A percentile compares a stretch with the other conserved stretches of the same genome.
Evolutionary conservation across 2,797 vertebrate species (phyloP).

Genomic region (Sebastes nivosus): DNA sequence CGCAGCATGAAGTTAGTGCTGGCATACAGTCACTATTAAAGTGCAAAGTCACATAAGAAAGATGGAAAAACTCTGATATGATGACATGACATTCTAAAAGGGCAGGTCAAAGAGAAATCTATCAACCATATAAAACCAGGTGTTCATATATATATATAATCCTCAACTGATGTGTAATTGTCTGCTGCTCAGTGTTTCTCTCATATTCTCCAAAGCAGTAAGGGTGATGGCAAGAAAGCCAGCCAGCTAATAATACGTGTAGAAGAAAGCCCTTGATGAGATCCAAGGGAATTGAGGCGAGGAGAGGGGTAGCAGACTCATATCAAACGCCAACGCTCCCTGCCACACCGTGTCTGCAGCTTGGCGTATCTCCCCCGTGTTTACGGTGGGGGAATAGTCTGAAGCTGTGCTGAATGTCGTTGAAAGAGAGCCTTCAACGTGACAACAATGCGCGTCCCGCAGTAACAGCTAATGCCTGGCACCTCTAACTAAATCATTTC

Average conservation of each 20-base stretch:
- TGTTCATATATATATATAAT: neutral
- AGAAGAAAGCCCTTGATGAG: slow-evolving; percentile 68
- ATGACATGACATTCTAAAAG: neutral
- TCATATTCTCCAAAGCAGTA: slow-evolving; percentile 14
- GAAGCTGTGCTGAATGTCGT: slow-evolving; percentile 51
- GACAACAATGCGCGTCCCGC: slow-evolving; percentile 62
- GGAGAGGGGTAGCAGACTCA: slow-evolving; percentile 44
- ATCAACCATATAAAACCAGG: neutral
- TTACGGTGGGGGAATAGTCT: slow-evolving; percentile 58
- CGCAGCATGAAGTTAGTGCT: neutral
- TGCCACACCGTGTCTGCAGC: slow-evolving; percentile 47
- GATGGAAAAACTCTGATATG: neutral
- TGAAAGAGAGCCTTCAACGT: slow-evolving; percentile 69
- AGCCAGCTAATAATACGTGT: slow-evolving; percentile 64
- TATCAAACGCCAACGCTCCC: slow-evolving; percentile 61
- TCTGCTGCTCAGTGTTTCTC: slow-evolving; percentile 6
- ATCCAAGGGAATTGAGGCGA: slow-evolving; percentile 67
- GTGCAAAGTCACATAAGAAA: neutral
- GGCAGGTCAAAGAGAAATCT: neutral
- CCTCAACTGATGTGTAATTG: slow-evolving; percentile 12
- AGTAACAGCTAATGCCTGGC: slow-evolving; percentile 67
- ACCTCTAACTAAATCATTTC: slow-evolving; percentile 73
- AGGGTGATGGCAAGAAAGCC: slow-evolving; percentile 40
- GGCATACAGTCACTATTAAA: neutral
- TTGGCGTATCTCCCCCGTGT: slow-evolving; percentile 62